Conservation (phyloP, 2,113 vertebrate genomes). For the Phocoena phocoena region DNA sequence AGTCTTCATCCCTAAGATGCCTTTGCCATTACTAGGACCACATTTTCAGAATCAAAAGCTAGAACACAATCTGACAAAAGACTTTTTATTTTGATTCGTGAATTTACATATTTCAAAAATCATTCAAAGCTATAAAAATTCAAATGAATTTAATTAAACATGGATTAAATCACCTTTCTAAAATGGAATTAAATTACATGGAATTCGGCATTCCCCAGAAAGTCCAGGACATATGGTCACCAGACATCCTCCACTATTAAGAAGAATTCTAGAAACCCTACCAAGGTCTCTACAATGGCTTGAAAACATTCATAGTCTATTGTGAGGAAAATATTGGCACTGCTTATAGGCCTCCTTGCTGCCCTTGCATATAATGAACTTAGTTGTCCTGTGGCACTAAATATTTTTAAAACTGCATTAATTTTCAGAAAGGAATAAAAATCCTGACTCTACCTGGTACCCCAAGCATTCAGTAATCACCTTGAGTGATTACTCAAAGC, state of each 20-base stretch:
- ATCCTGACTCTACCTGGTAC: background rate
- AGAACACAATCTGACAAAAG: slow-evolving; percentile 41
- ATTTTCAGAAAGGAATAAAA: slow-evolving; percentile 36
- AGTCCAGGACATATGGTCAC: slow-evolving; percentile 35
- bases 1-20: background rate
- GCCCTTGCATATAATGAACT: background rate
- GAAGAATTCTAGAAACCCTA: slow-evolving; percentile 44
- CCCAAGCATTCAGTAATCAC: background rate
- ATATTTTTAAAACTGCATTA: background rate
- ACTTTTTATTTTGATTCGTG: slow-evolving; percentile 25
- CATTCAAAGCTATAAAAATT: slow-evolving; percentile 22
- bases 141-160: slow-evolving; percentile 67
- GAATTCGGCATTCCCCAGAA: slow-evolving; percentile 40
- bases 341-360: background rate
- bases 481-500: background rate
- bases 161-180: slow-evolving; percentile 60
- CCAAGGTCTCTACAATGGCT: slow-evolving; percentile 24
- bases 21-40: background rate
- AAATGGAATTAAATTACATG: slow-evolving; percentile 58
- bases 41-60: slow-evolving; percentile 38
- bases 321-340: background rate
- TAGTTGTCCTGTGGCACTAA: background rate
- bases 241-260: slow-evolving; percentile 8
- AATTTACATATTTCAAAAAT: slow-evolving; percentile 54
- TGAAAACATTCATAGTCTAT: background rate